A percentile compares a stretch with the other conserved stretches of the same genome.
These are phyloP conservation scores for Limanda limanda DNA, from an alignment of 2,113 vertebrate species.

Conservation along the genomic window DNA sequence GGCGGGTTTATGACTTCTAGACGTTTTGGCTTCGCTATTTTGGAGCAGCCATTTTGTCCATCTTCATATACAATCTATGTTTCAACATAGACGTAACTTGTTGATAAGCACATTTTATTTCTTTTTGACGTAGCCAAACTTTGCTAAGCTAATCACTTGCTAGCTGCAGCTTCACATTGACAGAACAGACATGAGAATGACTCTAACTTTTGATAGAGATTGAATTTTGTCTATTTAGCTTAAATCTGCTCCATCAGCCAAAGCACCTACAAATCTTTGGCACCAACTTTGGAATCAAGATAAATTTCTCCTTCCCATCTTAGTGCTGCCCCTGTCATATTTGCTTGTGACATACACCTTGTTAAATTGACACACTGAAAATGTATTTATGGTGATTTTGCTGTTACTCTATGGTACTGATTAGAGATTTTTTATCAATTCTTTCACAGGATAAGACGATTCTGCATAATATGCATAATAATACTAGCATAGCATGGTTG, in stretches of 20 bases:
- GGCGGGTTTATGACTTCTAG: no score
- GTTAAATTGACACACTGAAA: slow-evolving; percentile 10
- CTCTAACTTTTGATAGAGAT: no score
- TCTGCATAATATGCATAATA: slow-evolving; percentile 14
- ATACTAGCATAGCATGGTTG: slow-evolving; percentile 35
- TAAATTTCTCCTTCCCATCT: neutral
- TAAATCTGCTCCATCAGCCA: slow-evolving; percentile 1
- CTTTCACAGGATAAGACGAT: slow-evolving; percentile 7
- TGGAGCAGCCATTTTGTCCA: no score
- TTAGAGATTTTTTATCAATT: slow-evolving; percentile 5
- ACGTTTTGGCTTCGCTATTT: no score
- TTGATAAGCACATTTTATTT: no score
- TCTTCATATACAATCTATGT: no score
- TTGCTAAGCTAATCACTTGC: no score
- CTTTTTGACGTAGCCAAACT: no score
- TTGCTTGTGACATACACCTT: slow-evolving; percentile 14
- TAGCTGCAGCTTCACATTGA: no score
- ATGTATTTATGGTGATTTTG: slow-evolving; percentile 34
- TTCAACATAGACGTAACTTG: no score
- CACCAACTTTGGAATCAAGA: slow-evolving; percentile 1
- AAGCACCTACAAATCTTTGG: slow-evolving; percentile 10
- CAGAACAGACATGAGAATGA: no score
- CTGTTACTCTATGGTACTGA: slow-evolving; percentile 22
- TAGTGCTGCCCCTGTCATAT: slow-evolving; percentile 16
- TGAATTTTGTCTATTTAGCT: neutral